Base-by-base conservation (phyloP, 1,140 invertebrate species). In the Saccostrea echinata region DNA sequence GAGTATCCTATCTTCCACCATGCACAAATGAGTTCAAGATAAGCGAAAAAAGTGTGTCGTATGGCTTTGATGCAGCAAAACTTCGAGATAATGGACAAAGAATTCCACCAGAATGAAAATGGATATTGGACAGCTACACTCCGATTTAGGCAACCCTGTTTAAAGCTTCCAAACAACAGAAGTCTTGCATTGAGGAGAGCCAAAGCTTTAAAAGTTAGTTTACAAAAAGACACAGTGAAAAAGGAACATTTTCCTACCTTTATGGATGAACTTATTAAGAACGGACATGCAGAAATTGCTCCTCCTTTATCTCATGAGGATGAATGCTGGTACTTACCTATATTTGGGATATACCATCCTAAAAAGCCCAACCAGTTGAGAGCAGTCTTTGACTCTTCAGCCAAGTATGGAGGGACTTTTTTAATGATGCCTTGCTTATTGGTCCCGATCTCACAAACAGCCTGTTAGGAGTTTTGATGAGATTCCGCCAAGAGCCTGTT, bases 381-480 rank as follows among this genome's bases (percentile, higher is more conserved):
- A 33, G 90, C 30, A 13, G 90, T 90, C 0, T 90, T 90, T 61
- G 88, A 90, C 57, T 86, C 90, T n/a, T 85, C 85, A 9, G 88
- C 88, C 21, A 6, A 76, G 76, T 89, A 24, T 43, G 51, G 88
- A 21, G 92, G 89, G 13, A 80, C 86, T 93, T 92, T 27, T 85
- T 93, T 0, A 93, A 93, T 85, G 52, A 86, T n/a, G 35, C 82
- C 0, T 68, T 92, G 16, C 64, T 90, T 12, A 12, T 43, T 4
- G 92, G 91, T 11, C 94, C 95, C 13, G 92, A 93, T 84, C 64
- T 95, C 0, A 94, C 95, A 90, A 92, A 71, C 81, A 87, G 57
- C 27, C 61, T 91, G 2, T 18, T 90, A 16, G 90, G 81, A 6
- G 87, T 92, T 21, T 84, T 92, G 0, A 51, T 91, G 3, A 55